Evolutionary conservation across 2,888 invertebrate genomes (phyloP), one percentile per base, ranked within the genome.

Genomic region (Mimumesa dahlbomi): DNA sequence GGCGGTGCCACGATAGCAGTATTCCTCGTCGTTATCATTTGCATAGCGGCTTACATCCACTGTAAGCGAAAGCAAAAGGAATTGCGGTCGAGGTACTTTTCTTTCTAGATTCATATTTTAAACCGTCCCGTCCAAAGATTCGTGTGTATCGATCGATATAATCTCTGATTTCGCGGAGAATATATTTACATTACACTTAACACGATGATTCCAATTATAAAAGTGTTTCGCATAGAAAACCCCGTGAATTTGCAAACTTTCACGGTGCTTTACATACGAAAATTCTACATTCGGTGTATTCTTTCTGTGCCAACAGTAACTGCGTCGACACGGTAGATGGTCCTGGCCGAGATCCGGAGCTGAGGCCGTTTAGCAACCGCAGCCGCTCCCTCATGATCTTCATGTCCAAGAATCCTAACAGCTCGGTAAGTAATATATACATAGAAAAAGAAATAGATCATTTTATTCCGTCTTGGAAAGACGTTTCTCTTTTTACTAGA

Each of bases 1-100:
- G 94, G 95, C 88, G 95, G 95, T 88, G 95, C 95, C 85, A 94
- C 94, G 83, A 89, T 89, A 87, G 89, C 89, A 84, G 88, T 89
- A 84, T 89, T 89, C 80, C 87, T 89, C 79, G 89, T 88, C 84
- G 88, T 89, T 83, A 88, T 89, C 75, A 89, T 89, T 83, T 89
- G 89, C 85, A 87, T 89, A 86, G 87, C 88, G 75, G 86, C 87
- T 82, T 89, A 89, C 83, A 88, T 89, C 75, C 89, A 89, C 79
- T 89, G 87, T 82, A 89, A 88, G 83, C 89, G 89, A 85, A 89
- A 89, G 84, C 88, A 89, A 79, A 89, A 89, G 82, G 89, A 89
- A 86, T 84, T 89, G 75, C 89, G 89, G 74, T 84, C 85, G 82
- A 88, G 89, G 89, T 89, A 84, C 4, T 14, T 16, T 5, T n/a